Conservation (phyloP, 2,888 invertebrate genomes). For the Scelioninae gen. 1 region DNA sequence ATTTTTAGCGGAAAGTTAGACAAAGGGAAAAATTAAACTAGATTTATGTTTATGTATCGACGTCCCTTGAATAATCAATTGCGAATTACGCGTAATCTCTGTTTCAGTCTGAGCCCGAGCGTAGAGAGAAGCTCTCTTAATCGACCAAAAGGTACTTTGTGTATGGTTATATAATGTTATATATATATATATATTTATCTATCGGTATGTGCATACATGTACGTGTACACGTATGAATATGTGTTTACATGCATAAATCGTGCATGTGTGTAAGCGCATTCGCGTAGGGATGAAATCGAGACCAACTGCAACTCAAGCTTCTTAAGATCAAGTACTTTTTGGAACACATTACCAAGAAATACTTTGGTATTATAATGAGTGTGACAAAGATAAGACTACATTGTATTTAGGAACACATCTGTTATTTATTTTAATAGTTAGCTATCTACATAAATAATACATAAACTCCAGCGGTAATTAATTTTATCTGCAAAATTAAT, state of each 20-base stretch:
- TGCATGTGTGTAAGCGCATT: conserved; percentile 72
- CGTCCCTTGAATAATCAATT: conserved; percentile 74
- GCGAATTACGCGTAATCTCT: conserved; percentile 84
- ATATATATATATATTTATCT: conserved; percentile 75
- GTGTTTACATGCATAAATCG: conserved; percentile 72
- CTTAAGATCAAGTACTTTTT: conserved; percentile 41
- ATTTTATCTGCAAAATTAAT: too few relatives aligned
- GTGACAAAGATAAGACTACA: too few relatives aligned
- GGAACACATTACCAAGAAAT: conserved; percentile 21
- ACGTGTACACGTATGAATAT: conserved; percentile 72
- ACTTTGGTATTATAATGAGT: too few relatives aligned
- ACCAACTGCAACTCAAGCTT: conserved; percentile 25
- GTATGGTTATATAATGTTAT: conserved; percentile 83
- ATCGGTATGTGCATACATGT: conserved; percentile 73
- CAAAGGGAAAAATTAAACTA: conserved; percentile 32
- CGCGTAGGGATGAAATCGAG: conserved; percentile 72
- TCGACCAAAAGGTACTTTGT: conserved; percentile 84
- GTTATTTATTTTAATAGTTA: too few relatives aligned
- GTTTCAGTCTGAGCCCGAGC: conserved; percentile 85
- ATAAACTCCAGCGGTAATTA: too few relatives aligned
- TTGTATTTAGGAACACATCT: too few relatives aligned
- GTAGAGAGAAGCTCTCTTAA: conserved; percentile 84
- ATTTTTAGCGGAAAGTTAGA: conserved; percentile 35
- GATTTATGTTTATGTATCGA: conserved; percentile 54
- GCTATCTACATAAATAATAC: too few relatives aligned